Conservation (phyloP, 2,113 vertebrate genomes). For the Beaufortia kweichowensis region DNA sequence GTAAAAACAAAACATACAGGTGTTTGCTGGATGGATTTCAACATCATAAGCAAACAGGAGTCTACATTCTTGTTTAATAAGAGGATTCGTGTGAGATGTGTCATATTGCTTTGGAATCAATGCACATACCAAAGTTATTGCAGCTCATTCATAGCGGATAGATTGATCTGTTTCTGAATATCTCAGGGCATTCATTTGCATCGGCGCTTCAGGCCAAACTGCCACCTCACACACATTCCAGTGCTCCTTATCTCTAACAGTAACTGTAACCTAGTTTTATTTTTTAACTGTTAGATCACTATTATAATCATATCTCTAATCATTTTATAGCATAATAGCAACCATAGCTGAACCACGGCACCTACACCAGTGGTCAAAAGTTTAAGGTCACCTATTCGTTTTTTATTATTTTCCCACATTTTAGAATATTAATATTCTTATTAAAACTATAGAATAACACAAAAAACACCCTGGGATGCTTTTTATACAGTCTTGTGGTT, state of each 20-base stretch:
- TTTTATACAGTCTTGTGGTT: too few species aligned
- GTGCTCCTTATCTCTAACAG: background rate
- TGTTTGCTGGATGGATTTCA: conserved; percentile 4
- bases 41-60: background rate
- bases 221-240: conserved; percentile 25
- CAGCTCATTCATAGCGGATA: background rate
- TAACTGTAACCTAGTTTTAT: background rate
- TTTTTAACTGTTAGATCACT: background rate
- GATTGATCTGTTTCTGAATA: conserved; percentile 46
- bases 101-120: conserved; percentile 24
- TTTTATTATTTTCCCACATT: too few species aligned
- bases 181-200: conserved; percentile 37
- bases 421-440: too few species aligned
- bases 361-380: too few species aligned
- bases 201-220: conserved; percentile 35
- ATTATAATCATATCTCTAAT: background rate
- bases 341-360: too few species aligned
- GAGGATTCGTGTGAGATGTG: background rate
- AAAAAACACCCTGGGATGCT: too few species aligned
- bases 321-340: conserved; percentile 6
- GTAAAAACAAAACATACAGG: too few species aligned
- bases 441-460: too few species aligned
- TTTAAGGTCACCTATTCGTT: too few species aligned
- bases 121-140: conserved; percentile 38
- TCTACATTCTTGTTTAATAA: background rate